Base-by-base conservation (phyloP, 2,888 invertebrate species). In the Drosophila glabriapex region DNA sequence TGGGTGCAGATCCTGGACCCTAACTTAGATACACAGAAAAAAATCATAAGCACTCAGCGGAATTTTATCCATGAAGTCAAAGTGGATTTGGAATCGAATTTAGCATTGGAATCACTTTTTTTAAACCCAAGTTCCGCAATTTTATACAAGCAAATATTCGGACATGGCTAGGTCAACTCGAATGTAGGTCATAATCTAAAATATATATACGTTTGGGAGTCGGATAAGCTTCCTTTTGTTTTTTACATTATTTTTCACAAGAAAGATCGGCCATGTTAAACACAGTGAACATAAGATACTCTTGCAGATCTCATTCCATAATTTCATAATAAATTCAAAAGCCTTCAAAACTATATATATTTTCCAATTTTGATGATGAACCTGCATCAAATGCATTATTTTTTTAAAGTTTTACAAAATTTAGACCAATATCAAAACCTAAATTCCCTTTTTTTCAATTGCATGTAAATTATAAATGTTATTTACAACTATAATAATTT, bases 1-100 rank as follows among this genome's bases (percentile, higher is more conserved):
- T 25, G 35, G 25, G n/a, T 55, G n/a, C 29, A 39, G 43, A 25
- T 37, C 29, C 46, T 46, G 69, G 65, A 69, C 61, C 62, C 76
- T 74, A 63, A 65, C 74, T 78, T 78, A 78, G 66, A 73, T 76
- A 25, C 58, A 58, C 43, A 12, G 3, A 22, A 16, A 16, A 58
- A 31, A 56, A 46, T 25, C 9, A 25, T 37, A 19, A 6, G 4
- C 19, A 55, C n/a, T 22, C n/a, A 7, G 14, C 6, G 16, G 7
- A 0, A 22, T 22, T 31, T 14, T n/a, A 7, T 7, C 2, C 7
- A 4, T 7, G 9, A 22, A 9, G 25, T 19, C 22, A 46, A 14
- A 46, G 1, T 14, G 14, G 25, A 46, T 22, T 46, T 25, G 25
- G 5, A 10, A 12, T 41, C 41, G n/a, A n/a, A 2, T 1, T 46